Evolutionary conservation across 2,797 vertebrate species (phyloP).

Genomic region (Parotocinclus haroldoi): DNA sequence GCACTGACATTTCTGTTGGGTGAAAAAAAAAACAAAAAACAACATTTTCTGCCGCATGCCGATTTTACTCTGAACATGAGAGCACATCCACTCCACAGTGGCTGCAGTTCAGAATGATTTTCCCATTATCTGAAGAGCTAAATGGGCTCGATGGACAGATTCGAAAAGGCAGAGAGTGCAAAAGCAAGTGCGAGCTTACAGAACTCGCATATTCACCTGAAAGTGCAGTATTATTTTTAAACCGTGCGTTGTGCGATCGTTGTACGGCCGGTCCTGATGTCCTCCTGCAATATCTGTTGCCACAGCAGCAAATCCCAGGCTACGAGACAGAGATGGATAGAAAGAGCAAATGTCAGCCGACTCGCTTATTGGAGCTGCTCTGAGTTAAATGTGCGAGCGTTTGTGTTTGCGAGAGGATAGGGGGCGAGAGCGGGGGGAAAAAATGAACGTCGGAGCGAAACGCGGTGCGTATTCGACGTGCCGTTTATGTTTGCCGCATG

Average conservation of each 20-base stretch:
- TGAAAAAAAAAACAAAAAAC: too few relatives aligned
- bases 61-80: not conserved
- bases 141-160: not conserved
- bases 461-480: not conserved
- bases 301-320: constrained; percentile 72
- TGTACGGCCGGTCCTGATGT: constrained; percentile 22
- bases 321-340: constrained; percentile 54
- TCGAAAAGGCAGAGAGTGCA: not conserved
- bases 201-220: not conserved
- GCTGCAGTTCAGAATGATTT: not conserved
- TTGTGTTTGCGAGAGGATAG: constrained; percentile 13
- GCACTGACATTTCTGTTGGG: too few relatives aligned
- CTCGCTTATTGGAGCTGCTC: constrained; percentile 67
- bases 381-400: constrained; percentile 22
- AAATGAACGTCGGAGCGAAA: constrained; percentile 31
- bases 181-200: too few relatives aligned
- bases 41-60: too few relatives aligned
- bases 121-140: constrained; percentile 1
- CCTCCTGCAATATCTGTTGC: constrained; percentile 62
- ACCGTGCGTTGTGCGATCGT: not conserved
- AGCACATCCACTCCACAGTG: not conserved
- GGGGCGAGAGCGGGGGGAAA: constrained; percentile 7
- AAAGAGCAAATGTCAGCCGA: constrained; percentile 69
- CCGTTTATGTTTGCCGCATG: too few relatives aligned
- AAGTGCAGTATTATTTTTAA: not conserved